Evolutionary conservation across 2,888 invertebrate species (phyloP), one percentile per base, ranked within the genome.

Genomic region (Creontiades dilutus): DNA sequence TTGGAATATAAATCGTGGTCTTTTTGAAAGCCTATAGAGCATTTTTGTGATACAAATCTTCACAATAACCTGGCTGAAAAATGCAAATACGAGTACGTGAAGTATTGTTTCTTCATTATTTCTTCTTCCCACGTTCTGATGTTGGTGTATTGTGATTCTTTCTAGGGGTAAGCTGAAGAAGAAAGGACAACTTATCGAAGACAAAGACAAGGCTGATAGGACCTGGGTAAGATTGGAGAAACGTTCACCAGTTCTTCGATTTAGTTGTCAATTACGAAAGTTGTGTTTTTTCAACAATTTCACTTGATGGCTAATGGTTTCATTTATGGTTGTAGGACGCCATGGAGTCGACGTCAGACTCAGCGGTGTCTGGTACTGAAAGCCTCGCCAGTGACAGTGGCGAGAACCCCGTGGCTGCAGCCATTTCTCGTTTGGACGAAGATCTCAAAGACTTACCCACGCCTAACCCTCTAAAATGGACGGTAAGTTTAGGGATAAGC

Each of bases 381-480:
- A 94, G 94, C 91, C 4, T 81, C 3, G 89, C 57, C 27, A 89
- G 82, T 68, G 89, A 89, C 55, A 61, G 61, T 14, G 82, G 89
- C n/a, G 89, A 81, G 16, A 87, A 87, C 46, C 76, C 87, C 16
- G 87, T 87, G 12, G 87, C 87, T 11, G 85, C 75, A n/a, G 84
- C 90, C 76, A 86, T 85, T 19, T 47, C 76, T 9, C 78, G 78
- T 1, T 37, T 84, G 84, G 84, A 85, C 76, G 90, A 90, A n/a
- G 81, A 78, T 19, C 57, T 89, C 37, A 76, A 76, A 46, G 89
- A 90, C 14, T 46, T 84, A 13, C 80, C 89, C 16, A 93, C 93
- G 2, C 95, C 95, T 23, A 95, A 95, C 93, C 95, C 95, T 23
- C 93, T 95, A 27, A 95, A 95, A 93, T 96, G 96, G 96, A 95